phyloP scores from a whole-genome alignment of 2,888 invertebrate species.

The Andrena dorsata region DNA sequence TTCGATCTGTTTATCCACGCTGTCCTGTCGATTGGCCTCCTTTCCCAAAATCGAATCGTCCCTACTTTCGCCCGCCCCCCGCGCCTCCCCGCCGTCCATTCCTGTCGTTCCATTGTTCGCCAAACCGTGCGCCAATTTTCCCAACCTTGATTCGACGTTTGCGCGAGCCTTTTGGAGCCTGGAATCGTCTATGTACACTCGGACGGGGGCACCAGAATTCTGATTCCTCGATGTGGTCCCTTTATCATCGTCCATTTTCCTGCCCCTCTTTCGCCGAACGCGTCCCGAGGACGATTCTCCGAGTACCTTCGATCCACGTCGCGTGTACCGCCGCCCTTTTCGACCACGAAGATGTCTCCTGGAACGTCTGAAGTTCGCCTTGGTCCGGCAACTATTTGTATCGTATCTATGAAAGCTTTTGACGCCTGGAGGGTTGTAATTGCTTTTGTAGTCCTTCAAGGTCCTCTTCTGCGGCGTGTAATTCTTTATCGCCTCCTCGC shows the following conservation, averaged over 20 bases:
- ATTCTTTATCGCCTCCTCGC: constrained; percentile 11
- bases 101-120: background rate
- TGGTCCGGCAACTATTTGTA: background rate
- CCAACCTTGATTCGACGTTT: constrained; percentile 5
- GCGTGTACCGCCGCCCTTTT: background rate
- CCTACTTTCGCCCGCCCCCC: background rate
- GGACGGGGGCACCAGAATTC: background rate
- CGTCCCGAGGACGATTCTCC: background rate
- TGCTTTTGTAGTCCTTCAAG: constrained; percentile 36
- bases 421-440: background rate
- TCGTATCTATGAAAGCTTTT: background rate
- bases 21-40: constrained; percentile 21
- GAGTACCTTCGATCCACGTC: background rate
- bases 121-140: background rate
- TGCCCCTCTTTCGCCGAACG: constrained; percentile 12
- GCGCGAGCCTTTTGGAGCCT: background rate
- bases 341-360: constrained; percentile 3
- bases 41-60: constrained; percentile 9
- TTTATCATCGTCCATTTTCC: background rate
- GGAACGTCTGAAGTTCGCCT: constrained; percentile 10
- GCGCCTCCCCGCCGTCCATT: background rate
- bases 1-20: constrained; percentile 71
- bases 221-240: background rate
- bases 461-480: constrained; percentile 50
- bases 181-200: constrained; percentile 27